These are phyloP conservation scores for Caenorhabditis brenneri DNA, from an alignment of 1,140 invertebrate species.

Conservation along the genomic window DNA sequence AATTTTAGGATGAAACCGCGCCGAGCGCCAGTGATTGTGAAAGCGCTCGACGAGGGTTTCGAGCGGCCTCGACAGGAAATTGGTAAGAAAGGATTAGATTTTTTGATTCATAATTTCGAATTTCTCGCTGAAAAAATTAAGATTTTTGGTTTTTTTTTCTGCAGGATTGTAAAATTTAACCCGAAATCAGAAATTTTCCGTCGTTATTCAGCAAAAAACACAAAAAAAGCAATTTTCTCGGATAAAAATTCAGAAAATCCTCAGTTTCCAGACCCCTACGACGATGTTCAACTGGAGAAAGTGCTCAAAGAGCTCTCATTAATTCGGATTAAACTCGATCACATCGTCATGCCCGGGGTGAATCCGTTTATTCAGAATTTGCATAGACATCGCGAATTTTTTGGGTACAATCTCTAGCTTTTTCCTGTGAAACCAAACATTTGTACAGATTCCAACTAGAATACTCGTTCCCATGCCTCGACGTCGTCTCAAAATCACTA, in stretches of 20 bases:
- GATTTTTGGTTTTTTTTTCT: no score
- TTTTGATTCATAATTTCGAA: background rate
- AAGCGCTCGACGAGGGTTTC: background rate
- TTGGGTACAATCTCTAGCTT: background rate
- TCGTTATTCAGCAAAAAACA: background rate
- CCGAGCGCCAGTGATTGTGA: slow-evolving; percentile 3
- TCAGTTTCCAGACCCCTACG: background rate
- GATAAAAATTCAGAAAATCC: background rate
- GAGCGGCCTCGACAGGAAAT: background rate
- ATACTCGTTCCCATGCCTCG: slow-evolving; percentile 33
- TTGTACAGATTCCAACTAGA: slow-evolving; percentile 30
- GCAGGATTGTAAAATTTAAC: no score
- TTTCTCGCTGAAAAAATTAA: no score
- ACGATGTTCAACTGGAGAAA: slow-evolving; percentile 13
- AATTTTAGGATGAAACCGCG: slow-evolving; percentile 12
- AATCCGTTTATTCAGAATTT: slow-evolving; percentile 19
- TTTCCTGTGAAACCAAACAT: background rate
- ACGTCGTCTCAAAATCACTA: slow-evolving; percentile 2
- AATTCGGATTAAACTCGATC: slow-evolving; percentile 23
- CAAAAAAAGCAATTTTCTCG: no score
- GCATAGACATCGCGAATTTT: slow-evolving; percentile 14
- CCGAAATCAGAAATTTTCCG: no score
- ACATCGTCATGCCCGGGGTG: background rate
- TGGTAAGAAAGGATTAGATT: background rate
- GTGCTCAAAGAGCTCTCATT: slow-evolving; percentile 37